Conservation (phyloP, 2,888 invertebrate genomes). For the Colletes collaris region DNA sequence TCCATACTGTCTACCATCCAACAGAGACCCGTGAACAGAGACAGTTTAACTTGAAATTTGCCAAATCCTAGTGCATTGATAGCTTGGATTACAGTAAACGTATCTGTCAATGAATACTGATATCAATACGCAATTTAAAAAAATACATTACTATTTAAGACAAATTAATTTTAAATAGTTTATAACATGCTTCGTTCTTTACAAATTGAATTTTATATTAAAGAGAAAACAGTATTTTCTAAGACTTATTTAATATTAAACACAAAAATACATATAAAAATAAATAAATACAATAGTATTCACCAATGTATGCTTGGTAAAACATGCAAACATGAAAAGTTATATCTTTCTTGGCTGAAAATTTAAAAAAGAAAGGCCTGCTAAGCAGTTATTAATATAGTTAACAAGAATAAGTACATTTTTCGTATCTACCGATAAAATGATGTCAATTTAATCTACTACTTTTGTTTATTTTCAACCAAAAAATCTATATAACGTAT, state of each 20-base stretch:
- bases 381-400: too few relatives aligned
- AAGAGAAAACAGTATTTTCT: background rate
- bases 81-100: constrained; percentile 93
- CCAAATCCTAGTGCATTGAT: constrained; percentile 94
- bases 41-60: constrained; percentile 94
- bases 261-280: background rate
- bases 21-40: constrained; percentile 92
- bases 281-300: background rate
- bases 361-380: too few relatives aligned
- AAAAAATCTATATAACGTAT: too few relatives aligned
- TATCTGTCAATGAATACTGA: constrained; percentile 85
- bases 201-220: background rate
- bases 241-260: background rate
- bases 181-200: background rate
- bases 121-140: constrained; percentile 19
- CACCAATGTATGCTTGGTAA: background rate
- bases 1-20: constrained; percentile 99
- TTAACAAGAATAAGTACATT: too few relatives aligned
- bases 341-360: background rate
- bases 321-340: background rate
- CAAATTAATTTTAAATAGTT: background rate
- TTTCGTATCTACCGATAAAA: too few relatives aligned
- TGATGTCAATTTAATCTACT: too few relatives aligned
- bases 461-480: too few relatives aligned
- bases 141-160: constrained; percentile 2